Base-by-base conservation (phyloP, 2,888 invertebrate species). In the Subacronicta megacephala region DNA sequence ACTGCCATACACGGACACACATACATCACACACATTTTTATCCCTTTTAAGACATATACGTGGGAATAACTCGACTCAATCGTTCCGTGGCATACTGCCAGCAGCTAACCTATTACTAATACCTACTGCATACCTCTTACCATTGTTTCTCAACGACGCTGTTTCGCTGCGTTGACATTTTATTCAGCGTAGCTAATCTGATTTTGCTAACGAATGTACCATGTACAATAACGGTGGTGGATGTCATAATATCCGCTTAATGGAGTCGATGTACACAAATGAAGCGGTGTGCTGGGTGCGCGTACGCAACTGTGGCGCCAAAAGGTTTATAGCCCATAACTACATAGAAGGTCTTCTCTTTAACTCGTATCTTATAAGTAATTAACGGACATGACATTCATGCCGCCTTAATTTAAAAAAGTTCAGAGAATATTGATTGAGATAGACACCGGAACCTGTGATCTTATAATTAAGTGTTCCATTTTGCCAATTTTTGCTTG, bases 11-110 rank as follows among this genome's bases (percentile, higher is more conserved):
- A 84, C 84, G 87, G 87, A 70, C 77, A 78, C 70, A 72, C 77
- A 78, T 80, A 76, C 77, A 82, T 82, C 76, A 81, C 66, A 80
- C 73, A 81, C 84, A 88, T 89, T 86, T 89, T 87, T 89, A 85
- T 84, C 79, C 89, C 88, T 75, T 89, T 87, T 84, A 85, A 75
- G 89, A 77, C 54, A 37, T 42, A 57, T 73, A 81, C 84, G 83
- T 86, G 85, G 84, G 86, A 85, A 85, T 80, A 77, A 76, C 67
- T 78, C 57, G 67, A 66, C 57, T 75, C 72, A 64, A 71, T 73
- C 70, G 77, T 77, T 79, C 76, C 69, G 72, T 83, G 85, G 84
- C 85, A 81, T 78, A 80, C 79, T 81, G 84, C 84, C 84, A 85
- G 79, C 77, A 72, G 63, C 38, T 41, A 56, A 57, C 68, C 60